phyloP scores from a whole-genome alignment of 2,113 vertebrate genomes.

The Epinephelus moara region DNA sequence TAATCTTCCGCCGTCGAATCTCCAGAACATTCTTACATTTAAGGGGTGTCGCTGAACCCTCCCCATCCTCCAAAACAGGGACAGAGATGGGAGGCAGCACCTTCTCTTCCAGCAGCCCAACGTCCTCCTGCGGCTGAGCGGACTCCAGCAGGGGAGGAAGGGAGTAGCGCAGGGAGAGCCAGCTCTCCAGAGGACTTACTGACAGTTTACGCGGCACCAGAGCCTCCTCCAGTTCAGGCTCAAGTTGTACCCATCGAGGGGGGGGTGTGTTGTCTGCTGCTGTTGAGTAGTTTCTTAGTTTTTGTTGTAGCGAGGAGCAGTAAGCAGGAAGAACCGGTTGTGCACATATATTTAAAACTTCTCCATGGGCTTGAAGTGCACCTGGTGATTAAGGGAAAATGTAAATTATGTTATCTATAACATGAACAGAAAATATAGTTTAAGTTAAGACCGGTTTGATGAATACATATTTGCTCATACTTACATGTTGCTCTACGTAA shows the following conservation, averaged over 20 bases:
- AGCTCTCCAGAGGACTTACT: constrained; percentile 94
- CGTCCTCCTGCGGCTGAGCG: constrained; percentile 62
- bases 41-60: constrained; percentile 54
- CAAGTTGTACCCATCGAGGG: constrained; percentile 80
- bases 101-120: constrained; percentile 65
- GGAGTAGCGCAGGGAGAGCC: constrained; percentile 89
- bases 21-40: constrained; percentile 91
- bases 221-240: constrained; percentile 90
- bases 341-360: constrained; percentile 50
- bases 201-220: constrained; percentile 93
- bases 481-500: constrained; percentile 77
- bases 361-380: constrained; percentile 61
- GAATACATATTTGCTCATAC: constrained; percentile 4
- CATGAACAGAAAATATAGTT: background rate
- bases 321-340: constrained; percentile 33
- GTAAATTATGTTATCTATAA: background rate
- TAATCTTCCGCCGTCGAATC: constrained; percentile 94
- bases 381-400: constrained; percentile 57
- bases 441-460: background rate
- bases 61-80: constrained; percentile 61
- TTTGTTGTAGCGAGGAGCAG: constrained; percentile 46
- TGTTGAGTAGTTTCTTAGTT: constrained; percentile 77
- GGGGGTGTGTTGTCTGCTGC: constrained; percentile 79
- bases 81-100: constrained; percentile 70
- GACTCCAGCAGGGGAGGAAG: constrained; percentile 83